Base-by-base conservation (phyloP, 2,113 vertebrate species). In the Spermophilus dauricus region DNA sequence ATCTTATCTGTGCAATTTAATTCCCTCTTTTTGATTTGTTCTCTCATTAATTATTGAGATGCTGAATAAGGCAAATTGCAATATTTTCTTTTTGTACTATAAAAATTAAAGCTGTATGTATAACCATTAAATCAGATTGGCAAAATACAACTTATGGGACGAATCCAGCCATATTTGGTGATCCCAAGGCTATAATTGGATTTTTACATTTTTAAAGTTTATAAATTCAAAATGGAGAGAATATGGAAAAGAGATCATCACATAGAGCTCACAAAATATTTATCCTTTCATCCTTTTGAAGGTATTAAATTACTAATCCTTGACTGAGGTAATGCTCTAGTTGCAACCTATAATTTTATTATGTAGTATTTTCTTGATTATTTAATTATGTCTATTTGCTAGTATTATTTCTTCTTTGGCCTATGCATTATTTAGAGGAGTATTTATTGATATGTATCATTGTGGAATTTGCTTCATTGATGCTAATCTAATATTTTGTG, bases 391-490 rank as follows among this genome's bases (percentile, higher is more conserved):
- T 80, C 4, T 84, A 56, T 51, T 83, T 89, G 13, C 73, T 18
- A 81, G 37, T 89, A 58, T 61, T 70, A 30, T 92, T 96, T 34
- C 48, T 91, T 63, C 32, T 61, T 91, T 69, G 56, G 56, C 3
- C 7, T 53, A 58, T 86, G 34, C 78, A 86, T 75, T 94, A 75
- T 61, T 30, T 72, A 51, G 16, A 91, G 17, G 14, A 51, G 0
- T 26, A 3, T 37, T 82, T 61, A 53, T 67, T 73, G 18, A 53
- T 86, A 77, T 37, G 30, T 65, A 11, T 78, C 24, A 83, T 13
- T 95, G 93, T 86, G 4, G 77, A 51, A 78, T 96, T 87, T 78
- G 32, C 20, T 86, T 86, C 22, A 75, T 48, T 86, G 28, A 91
- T 30, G 16, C 20, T 92, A 91, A 86, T 2, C 61, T 85, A 80